Base-by-base conservation (phyloP, 2,113 vertebrate genomes). In the Festucalex cinctus region DNA sequence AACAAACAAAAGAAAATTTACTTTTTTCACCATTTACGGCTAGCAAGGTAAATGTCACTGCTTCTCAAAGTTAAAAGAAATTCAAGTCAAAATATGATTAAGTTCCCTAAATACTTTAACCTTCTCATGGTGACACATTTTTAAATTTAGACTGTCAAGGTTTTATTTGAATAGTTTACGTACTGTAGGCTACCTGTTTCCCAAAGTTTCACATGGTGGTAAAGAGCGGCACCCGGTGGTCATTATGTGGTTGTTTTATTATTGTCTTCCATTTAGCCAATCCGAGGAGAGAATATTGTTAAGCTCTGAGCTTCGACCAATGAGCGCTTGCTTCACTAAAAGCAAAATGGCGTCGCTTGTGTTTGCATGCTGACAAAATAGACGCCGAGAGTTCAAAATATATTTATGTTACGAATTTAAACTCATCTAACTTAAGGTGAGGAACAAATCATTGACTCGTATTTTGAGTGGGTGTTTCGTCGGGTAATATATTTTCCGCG, bases 161-260 rank as follows among this genome's bases (percentile, higher is more conserved):
- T 58, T 60, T 4, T 19, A 59, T 28, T 14, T 19, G 32, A 32
- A 22, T 1, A 19, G 26, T 26, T 66, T 2, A n/a, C n/a, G n/a
- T n/a, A n/a, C n/a, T n/a, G n/a, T n/a, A n/a, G n/a, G n/a, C n/a
- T n/a, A 59, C 20, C 43, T 6, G 17, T 19, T 54, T 20, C 13
- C 20, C 22, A 1, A 6, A 10, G 1, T 5, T 41, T 43, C 0
- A 1, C 0, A 32, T 6, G 41, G 0, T 35, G 46, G 59, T 44
- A 7, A 66, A 84, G 12, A 28, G 77, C 67, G 84, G 32, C 88
- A 79, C 70, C 85, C 72, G 26, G 58, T 69, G 86, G 13, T 3
- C 0, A 0, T 9, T 6, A 0, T 0, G 37, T 44, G 5, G 63
- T 35, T 62, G 9, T 66, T 0, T 28, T 9, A 9, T 19, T 0